Conservation (phyloP, 2,797 vertebrate genomes). For the Danio jaintianensis region DNA sequence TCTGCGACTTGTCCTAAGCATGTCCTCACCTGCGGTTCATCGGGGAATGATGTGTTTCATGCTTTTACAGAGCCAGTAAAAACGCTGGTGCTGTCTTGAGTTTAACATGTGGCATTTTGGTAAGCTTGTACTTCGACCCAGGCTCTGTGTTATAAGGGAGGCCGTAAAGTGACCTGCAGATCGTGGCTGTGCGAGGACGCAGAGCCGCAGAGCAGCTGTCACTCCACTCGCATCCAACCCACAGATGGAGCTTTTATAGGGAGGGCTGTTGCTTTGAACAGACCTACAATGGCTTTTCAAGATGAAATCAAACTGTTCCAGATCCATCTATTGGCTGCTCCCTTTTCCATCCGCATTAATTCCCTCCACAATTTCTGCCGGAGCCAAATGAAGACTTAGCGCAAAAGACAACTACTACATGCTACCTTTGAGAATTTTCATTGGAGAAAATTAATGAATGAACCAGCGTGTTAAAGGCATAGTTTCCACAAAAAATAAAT, state of each 20-base stretch:
- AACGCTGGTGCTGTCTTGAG: slow-evolving; percentile 25
- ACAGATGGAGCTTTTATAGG: slow-evolving; percentile 57
- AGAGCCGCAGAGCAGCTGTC: slow-evolving; percentile 53
- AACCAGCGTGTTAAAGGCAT: too few relatives aligned
- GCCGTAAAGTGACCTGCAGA: slow-evolving; percentile 35
- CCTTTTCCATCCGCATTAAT: slow-evolving; percentile 28
- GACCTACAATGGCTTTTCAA: slow-evolving; percentile 50
- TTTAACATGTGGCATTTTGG: slow-evolving; percentile 48
- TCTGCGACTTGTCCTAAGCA: slow-evolving; percentile 15
- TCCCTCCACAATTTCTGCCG: slow-evolving; percentile 20
- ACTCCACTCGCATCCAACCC: slow-evolving; percentile 39
- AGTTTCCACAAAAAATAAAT: too few relatives aligned
- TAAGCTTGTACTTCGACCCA: slow-evolving; percentile 34
- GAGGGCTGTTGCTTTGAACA: slow-evolving; percentile 36
- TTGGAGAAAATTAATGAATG: too few relatives aligned
- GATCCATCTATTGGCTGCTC: slow-evolving; percentile 28
- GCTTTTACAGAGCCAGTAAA: slow-evolving; percentile 27
- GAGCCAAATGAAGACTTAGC: neutral
- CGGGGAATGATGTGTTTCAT: slow-evolving; percentile 26
- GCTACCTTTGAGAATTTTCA: neutral
- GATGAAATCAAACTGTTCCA: slow-evolving; percentile 47
- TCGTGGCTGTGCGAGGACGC: slow-evolving; percentile 33
- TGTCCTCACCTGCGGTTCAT: slow-evolving; percentile 38
- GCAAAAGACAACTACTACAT: neutral
- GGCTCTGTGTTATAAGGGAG: slow-evolving; percentile 25